Evolutionary conservation across 2,888 invertebrate species (phyloP).

Genomic region (Lasioglossum figueresi): DNA sequence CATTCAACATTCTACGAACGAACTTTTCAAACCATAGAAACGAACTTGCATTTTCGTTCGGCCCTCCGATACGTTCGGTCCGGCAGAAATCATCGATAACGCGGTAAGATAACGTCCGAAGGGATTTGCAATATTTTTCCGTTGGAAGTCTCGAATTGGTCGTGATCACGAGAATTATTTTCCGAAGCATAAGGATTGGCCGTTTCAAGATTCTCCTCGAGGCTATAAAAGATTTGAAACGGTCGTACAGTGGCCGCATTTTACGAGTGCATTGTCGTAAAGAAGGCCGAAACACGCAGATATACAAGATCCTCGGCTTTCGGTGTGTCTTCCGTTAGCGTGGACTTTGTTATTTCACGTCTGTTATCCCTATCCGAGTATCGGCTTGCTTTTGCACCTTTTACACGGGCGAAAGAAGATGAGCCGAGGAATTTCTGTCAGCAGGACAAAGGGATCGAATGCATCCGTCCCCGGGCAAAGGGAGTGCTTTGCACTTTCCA

Average conservation of each 20-base stretch:
- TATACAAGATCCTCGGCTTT: slow-evolving; percentile 16
- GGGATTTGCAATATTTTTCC: too few species aligned
- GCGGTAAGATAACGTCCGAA: neutral
- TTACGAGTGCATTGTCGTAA: slow-evolving; percentile 13
- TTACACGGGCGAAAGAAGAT: slow-evolving; percentile 25
- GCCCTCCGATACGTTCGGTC: neutral
- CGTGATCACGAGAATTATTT: neutral
- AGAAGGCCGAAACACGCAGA: neutral
- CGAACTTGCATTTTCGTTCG: neutral
- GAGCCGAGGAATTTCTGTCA: slow-evolving; percentile 26
- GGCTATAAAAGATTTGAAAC: neutral
- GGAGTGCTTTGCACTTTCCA: slow-evolving; percentile 27
- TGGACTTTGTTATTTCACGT: slow-evolving; percentile 41
- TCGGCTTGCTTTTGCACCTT: slow-evolving; percentile 40
- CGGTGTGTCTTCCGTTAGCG: neutral
- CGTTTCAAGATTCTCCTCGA: neutral
- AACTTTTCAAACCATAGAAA: neutral
- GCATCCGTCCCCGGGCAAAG: slow-evolving; percentile 5
- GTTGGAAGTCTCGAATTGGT: neutral
- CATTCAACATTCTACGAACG: neutral
- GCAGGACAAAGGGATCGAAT: slow-evolving; percentile 28
- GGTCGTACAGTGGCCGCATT: neutral
- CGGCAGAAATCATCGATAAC: neutral
- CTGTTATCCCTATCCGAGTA: slow-evolving; percentile 5
- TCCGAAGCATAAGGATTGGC: neutral